phyloP scores from a whole-genome alignment of 2,888 invertebrate species.

The Nomada lathburiana region DNA sequence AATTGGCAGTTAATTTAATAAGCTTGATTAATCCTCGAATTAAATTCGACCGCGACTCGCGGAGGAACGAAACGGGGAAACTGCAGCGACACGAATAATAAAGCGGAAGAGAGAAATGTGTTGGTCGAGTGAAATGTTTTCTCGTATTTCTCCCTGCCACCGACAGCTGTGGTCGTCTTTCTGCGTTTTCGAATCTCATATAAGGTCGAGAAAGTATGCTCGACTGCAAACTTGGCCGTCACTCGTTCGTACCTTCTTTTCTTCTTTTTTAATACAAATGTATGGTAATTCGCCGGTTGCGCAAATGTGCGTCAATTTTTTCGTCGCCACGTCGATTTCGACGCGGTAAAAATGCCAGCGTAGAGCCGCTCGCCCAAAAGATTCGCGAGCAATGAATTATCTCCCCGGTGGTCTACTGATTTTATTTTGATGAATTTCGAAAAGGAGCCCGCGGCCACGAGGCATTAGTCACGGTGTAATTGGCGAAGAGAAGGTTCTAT shows the following conservation, averaged over 20 bases:
- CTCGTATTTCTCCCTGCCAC: conserved; percentile 11
- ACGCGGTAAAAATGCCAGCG: conserved; percentile 55
- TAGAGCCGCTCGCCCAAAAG: conserved; percentile 34
- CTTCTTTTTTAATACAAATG: conserved; percentile 3
- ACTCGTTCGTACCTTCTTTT: neutral
- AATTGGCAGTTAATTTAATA: conserved; percentile 77
- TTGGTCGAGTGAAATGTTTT: neutral
- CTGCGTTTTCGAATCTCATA: conserved; percentile 15
- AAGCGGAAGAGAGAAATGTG: neutral
- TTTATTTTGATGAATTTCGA: conserved; percentile 82
- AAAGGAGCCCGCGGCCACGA: conserved; percentile 76
- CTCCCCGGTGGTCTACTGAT: conserved; percentile 75
- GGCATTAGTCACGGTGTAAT: conserved; percentile 82
- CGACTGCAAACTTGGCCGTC: too few relatives aligned
- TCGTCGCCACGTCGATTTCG: conserved; percentile 33
- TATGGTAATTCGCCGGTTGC: conserved; percentile 35
- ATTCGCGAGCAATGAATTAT: conserved; percentile 72
- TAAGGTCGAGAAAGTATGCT: conserved; percentile 9
- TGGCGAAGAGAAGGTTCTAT: conserved; percentile 72
- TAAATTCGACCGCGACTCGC: conserved; percentile 21
- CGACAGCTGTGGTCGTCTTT: neutral
- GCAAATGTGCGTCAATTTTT: conserved; percentile 55
- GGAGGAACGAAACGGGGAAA: neutral
- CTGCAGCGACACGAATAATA: neutral
- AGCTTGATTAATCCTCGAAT: conserved; percentile 69